A percentile compares a stretch with the other conserved stretches of the same genome.
phyloP scores from a whole-genome alignment of 2,797 vertebrate genomes.

The Mormyrops boulengeri region DNA sequence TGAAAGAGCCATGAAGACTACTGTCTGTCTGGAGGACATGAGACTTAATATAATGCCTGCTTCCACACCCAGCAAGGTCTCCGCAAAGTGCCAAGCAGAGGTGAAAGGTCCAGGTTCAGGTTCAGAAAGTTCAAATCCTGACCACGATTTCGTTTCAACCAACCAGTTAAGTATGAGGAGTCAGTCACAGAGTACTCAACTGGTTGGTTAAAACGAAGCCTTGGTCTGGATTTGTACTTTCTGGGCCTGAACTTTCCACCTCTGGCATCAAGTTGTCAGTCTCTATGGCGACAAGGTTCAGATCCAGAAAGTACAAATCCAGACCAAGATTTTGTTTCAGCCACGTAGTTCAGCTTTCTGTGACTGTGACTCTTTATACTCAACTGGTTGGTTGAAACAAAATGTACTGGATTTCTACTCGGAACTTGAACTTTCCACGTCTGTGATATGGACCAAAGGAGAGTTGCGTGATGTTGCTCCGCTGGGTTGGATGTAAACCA shows the following conservation, averaged over 20 bases:
- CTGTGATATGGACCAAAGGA: not conserved
- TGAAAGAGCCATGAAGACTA: slow-evolving; percentile 8
- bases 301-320: not conserved
- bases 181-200: not conserved
- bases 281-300: not conserved
- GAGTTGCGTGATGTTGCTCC: not conserved
- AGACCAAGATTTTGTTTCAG: not conserved
- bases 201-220: not conserved
- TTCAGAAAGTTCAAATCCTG: not conserved
- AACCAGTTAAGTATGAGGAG: not conserved
- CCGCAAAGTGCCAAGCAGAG: not conserved
- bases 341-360: not conserved
- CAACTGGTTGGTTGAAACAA: not conserved
- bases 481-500: not conserved
- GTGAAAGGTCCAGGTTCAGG: not conserved
- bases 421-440: not conserved
- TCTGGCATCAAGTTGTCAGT: not conserved
- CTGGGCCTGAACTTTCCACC: not conserved
- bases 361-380: not conserved
- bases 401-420: not conserved
- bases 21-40: not conserved
- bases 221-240: not conserved
- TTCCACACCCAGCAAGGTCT: not conserved
- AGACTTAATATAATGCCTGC: not conserved
- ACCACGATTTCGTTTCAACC: not conserved